phyloP scores from a whole-genome alignment of 2,888 invertebrate genomes.

The Rhingia campestris region DNA sequence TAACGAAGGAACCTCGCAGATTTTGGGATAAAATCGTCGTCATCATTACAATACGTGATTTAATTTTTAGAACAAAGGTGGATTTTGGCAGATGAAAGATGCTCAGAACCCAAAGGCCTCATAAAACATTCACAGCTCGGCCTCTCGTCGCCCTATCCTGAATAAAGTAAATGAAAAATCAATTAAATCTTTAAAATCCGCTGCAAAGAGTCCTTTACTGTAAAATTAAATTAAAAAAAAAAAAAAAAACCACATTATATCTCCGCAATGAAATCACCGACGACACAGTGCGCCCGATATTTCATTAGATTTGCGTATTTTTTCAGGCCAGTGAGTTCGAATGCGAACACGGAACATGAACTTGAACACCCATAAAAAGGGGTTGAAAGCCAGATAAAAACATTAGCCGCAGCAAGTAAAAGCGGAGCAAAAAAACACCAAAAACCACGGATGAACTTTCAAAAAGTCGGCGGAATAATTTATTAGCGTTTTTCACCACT shows the following conservation, averaged over 20 bases:
- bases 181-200: slow-evolving; percentile 28
- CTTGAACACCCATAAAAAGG: slow-evolving; percentile 65
- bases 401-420: slow-evolving; percentile 24
- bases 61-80: too few species aligned
- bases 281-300: slow-evolving; percentile 38
- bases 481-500: slow-evolving; percentile 57
- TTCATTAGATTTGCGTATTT: slow-evolving; percentile 71
- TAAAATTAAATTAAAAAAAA: slow-evolving; percentile 20
- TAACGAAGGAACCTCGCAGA: too few species aligned
- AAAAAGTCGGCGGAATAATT: slow-evolving; percentile 66
- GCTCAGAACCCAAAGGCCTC: too few species aligned
- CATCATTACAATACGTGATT: too few species aligned
- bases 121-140: too few species aligned
- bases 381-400: slow-evolving; percentile 71
- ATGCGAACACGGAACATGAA: slow-evolving; percentile 35
- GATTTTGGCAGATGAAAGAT: too few species aligned
- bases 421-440: slow-evolving; percentile 28
- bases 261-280: slow-evolving; percentile 27
- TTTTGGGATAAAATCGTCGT: too few species aligned
- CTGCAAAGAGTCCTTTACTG: background rate
- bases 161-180: background rate
- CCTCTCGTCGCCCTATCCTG: background rate
- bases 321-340: slow-evolving; percentile 67
- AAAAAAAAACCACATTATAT: slow-evolving; percentile 6
- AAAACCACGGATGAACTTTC: slow-evolving; percentile 64